Percentiles rank a stretch among this genome's conserved stretches.
Evolutionary conservation across 2,888 invertebrate species (phyloP).

Genomic region (Diarsia dahlii): DNA sequence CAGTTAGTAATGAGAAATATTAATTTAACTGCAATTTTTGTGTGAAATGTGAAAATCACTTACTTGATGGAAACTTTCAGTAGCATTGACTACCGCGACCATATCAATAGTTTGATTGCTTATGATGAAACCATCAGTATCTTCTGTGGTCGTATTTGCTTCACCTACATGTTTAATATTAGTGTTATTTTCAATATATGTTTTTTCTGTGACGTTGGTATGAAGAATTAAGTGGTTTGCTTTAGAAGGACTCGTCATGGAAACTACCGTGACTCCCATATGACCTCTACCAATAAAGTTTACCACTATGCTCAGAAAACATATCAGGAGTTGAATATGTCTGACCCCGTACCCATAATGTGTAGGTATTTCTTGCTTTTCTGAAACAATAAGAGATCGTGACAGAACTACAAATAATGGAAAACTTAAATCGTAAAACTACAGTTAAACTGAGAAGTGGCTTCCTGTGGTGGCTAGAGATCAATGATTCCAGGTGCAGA

Average conservation of each 20-base stretch:
- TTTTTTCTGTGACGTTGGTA: not conserved
- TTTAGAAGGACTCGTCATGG: conserved; percentile 72
- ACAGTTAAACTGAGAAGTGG: not conserved
- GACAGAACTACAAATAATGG: too few species aligned
- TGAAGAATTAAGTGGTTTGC: conserved; percentile 2
- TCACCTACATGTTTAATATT: not conserved
- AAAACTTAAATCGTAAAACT: not conserved
- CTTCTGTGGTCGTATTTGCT: conserved; percentile 2
- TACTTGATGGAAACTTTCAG: conserved; percentile 30
- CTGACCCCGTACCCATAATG: conserved; percentile 77
- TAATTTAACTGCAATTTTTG: too few species aligned
- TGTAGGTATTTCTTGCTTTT: conserved; percentile 48
- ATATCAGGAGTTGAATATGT: conserved; percentile 73
- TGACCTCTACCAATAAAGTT: conserved; percentile 75
- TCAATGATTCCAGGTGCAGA: not conserved
- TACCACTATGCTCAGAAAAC: conserved; percentile 68
- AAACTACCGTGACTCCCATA: conserved; percentile 79
- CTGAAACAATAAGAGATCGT: conserved; percentile 61
- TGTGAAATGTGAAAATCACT: conserved; percentile 8
- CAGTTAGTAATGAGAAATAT: too few species aligned
- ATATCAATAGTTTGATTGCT: not conserved
- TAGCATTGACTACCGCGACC: not conserved
- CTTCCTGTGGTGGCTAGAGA: not conserved
- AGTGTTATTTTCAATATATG: not conserved
- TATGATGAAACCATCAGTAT: not conserved